Conservation (phyloP, 2,113 vertebrate species). For the Sylvia atricapilla region DNA sequence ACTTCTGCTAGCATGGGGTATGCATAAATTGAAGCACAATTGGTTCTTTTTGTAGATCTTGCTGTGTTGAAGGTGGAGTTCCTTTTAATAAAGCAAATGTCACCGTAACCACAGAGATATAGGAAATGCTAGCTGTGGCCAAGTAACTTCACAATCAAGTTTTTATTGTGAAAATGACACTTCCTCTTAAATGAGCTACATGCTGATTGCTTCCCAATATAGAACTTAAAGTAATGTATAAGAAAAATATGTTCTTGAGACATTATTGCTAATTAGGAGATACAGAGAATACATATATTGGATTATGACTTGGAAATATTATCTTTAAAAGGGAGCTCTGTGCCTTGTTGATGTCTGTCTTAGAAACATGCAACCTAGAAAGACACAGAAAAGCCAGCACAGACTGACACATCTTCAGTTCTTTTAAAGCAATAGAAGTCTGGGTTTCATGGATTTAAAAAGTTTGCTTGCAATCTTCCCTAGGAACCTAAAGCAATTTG, state of each 20-base stretch:
- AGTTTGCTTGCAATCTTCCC: not conserved
- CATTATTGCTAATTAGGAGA: not conserved
- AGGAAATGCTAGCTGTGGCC: not conserved
- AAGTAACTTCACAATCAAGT: not conserved
- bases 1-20: not conserved
- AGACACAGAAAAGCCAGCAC: not conserved
- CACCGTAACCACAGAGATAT: not conserved
- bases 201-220: not conserved
- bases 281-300: not conserved
- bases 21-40: not conserved
- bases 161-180: slow-evolving; percentile 21
- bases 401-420: not conserved
- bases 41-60: not conserved
- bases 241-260: not conserved
- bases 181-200: slow-evolving; percentile 12
- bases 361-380: not conserved
- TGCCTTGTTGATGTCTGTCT: not conserved
- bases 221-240: not conserved
- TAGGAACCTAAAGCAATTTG: not conserved
- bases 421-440: not conserved
- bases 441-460: not conserved
- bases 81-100: not conserved
- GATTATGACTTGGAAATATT: not conserved
- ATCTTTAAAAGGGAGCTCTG: not conserved
- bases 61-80: not conserved